Evolutionary conservation across 2,797 vertebrate genomes (phyloP), one percentile per base, ranked within the genome.

Genomic region (Lutjanus argentimaculatus): DNA sequence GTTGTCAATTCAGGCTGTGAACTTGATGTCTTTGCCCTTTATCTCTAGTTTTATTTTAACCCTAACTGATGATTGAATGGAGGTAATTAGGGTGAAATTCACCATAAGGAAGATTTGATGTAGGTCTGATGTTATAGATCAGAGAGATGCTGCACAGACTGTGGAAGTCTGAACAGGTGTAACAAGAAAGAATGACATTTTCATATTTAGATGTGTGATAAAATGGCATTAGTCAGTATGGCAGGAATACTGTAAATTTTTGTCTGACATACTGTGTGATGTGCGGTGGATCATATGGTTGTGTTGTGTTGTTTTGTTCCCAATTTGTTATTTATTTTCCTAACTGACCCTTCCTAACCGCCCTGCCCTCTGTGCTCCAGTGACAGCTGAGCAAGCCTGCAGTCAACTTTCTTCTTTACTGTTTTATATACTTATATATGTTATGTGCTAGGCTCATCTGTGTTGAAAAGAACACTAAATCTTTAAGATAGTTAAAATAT

Each of bases 1-100:
- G 84, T 83, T 88, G 83, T 87, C 84, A 91, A 70, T 84, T 90
- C 43, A 77, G 82, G 59, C 65, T 77, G 82, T 62, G 80, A 87
- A 85, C 68, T 82, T 79, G 67, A 88, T 84, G 68, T 77, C 83
- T 89, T 83, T 87, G 87, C 67, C 87, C 85, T 90, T 87, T 84
- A 82, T 78, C 77, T 66, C 51, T 43, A 62, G 57, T 84, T 79
- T 75, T 58, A 73, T 70, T 88, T 84, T 51, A 80, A 77, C 21
- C 58, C 25, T 51, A 58, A 80, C 74, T 61, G 77, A 88, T 73
- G 67, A 83, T 72, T 84, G 68, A 81, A 82, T 89, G 43, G 25
- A 59, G 45, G n/a, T 48, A 75, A 67, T 81, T 82, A 62, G 21
- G 79, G 64, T 36, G 72, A 72, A 75, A 61, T n/a, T 40, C 11